Percentiles rank a stretch among this genome's conserved stretches.
Conservation (phyloP, 2,888 invertebrate species). For the Lithophane ornitopus region DNA sequence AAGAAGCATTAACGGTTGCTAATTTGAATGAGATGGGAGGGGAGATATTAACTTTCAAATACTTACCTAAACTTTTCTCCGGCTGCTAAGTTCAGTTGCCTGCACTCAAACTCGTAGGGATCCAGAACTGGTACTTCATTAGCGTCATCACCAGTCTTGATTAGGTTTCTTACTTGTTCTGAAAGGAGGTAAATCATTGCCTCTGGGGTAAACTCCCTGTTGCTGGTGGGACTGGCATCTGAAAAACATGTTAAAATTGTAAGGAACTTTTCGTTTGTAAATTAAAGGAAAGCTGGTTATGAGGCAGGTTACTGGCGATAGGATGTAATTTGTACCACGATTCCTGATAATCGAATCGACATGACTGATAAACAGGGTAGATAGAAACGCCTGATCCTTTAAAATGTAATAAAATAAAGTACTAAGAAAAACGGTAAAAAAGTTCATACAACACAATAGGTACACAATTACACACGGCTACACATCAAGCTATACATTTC, state of each 20-base stretch:
- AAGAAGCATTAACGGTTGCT: too few relatives aligned
- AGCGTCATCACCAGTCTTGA: constrained; percentile 40
- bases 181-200: constrained; percentile 37
- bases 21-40: too few relatives aligned
- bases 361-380: not conserved
- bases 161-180: constrained; percentile 37
- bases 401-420: too few relatives aligned
- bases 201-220: constrained; percentile 9
- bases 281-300: too few relatives aligned
- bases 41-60: too few relatives aligned
- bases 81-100: constrained; percentile 18
- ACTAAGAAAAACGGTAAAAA: too few relatives aligned
- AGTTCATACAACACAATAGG: too few relatives aligned
- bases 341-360: not conserved
- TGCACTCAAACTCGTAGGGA: constrained; percentile 51
- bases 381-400: not conserved
- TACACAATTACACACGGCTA: too few relatives aligned
- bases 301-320: not conserved
- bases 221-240: not conserved
- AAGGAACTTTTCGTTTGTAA: too few relatives aligned
- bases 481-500: too few relatives aligned
- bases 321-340: not conserved
- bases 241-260: not conserved
- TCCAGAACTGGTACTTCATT: constrained; percentile 59
- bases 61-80: constrained; percentile 49